These are phyloP conservation scores for Girardinichthys multiradiatus DNA, from an alignment of 2,113 vertebrate genomes.

Conservation along the genomic window DNA sequence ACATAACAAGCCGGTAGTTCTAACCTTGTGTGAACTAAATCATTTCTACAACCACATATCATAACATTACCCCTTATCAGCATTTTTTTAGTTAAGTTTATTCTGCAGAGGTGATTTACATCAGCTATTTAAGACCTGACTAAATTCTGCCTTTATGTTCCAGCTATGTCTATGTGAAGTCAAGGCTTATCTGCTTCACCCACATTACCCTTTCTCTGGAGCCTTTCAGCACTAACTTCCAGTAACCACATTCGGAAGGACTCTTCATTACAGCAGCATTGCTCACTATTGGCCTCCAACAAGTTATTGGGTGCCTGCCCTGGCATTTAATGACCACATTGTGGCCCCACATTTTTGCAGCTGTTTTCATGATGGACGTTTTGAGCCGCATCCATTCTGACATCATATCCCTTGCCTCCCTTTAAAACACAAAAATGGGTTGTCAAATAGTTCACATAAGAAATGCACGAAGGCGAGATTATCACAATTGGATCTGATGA, in stretches of 20 bases:
- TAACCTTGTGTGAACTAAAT: too few relatives aligned
- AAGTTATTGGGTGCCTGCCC: constrained; percentile 7
- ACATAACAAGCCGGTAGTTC: too few relatives aligned
- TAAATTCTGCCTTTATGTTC: not conserved
- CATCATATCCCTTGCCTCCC: constrained; percentile 23
- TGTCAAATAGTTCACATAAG: constrained; percentile 11
- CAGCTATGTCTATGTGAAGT: too few relatives aligned
- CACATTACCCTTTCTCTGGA: not conserved
- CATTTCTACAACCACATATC: not conserved
- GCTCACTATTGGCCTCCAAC: not conserved
- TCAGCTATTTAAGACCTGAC: not conserved
- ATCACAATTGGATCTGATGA: constrained; percentile 8
- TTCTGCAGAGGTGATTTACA: not conserved
- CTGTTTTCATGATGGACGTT: constrained; percentile 35
- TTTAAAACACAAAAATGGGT: constrained; percentile 12
- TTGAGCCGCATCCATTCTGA: constrained; percentile 26
- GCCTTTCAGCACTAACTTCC: not conserved
- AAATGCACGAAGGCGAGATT: constrained; percentile 12
- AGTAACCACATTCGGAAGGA: not conserved
- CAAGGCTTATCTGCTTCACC: not conserved
- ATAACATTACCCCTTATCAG: not conserved
- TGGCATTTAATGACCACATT: constrained; percentile 18
- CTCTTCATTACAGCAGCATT: not conserved
- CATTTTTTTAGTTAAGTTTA: not conserved
- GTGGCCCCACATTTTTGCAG: constrained; percentile 26